Evolutionary conservation across 2,113 vertebrate genomes (phyloP).

Genomic region (Lophochroa leadbeateri): DNA sequence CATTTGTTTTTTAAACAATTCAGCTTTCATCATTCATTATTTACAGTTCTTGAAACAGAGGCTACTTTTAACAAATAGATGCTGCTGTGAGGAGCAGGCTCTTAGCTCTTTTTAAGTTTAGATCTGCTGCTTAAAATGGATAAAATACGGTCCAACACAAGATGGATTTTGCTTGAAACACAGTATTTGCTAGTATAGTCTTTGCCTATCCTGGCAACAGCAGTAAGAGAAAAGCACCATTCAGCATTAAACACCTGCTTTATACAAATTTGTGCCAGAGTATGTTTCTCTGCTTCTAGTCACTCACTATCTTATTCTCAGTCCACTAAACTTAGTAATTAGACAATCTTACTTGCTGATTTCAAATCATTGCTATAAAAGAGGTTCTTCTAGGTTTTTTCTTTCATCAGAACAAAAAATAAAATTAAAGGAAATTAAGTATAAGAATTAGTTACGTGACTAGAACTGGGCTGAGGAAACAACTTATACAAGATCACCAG

Average conservation of each 20-base stretch:
- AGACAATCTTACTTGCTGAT: fast-evolving
- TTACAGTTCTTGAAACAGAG: not conserved
- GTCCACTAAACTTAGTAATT: not conserved
- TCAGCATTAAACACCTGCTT: not conserved
- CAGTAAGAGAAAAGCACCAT: not conserved
- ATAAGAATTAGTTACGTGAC: not conserved
- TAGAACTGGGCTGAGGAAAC: not conserved
- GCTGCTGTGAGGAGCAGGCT: not conserved
- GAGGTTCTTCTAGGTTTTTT: not conserved
- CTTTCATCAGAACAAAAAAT: not conserved
- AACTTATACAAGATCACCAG: not conserved
- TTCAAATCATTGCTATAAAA: not conserved
- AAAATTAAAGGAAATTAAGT: not conserved
- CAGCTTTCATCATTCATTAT: not conserved
- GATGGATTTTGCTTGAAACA: not conserved
- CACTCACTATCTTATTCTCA: not conserved
- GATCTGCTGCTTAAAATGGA: not conserved
- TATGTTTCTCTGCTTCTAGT: not conserved
- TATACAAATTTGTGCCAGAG: not conserved
- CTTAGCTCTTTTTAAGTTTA: not conserved
- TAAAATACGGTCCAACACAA: not conserved
- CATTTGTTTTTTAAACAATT: not conserved
- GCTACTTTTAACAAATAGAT: not conserved
- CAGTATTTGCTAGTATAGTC: not conserved
- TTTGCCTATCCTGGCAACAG: not conserved